Conservation (phyloP, 2,888 invertebrate genomes). For the Nomada ferruginata region DNA sequence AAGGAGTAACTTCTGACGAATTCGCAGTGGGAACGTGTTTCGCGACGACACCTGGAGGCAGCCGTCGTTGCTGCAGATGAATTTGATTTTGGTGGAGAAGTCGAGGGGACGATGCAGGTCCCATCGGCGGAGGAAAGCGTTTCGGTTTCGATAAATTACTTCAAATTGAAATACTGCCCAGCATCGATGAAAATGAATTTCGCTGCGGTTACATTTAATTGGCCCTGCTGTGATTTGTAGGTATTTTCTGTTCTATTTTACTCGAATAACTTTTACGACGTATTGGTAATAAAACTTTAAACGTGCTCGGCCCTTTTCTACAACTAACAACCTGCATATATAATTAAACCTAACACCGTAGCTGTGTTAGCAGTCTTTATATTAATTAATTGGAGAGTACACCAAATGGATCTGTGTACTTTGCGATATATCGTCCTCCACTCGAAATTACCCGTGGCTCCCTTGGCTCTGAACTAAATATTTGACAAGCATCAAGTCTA, state of each 20-base stretch:
- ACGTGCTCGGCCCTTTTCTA: background rate
- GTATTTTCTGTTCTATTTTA: too few relatives aligned
- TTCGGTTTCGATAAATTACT: too few relatives aligned
- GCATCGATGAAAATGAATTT: too few relatives aligned
- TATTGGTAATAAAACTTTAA: background rate
- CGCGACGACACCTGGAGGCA: slow-evolving; percentile 33
- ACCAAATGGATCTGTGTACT: background rate
- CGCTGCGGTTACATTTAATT: too few relatives aligned
- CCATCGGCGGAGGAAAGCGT: background rate
- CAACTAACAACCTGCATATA: too few relatives aligned
- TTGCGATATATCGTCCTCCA: background rate
- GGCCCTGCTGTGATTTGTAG: too few relatives aligned
- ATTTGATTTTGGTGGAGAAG: slow-evolving; percentile 1
- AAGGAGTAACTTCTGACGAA: slow-evolving; percentile 62
- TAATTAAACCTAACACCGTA: too few relatives aligned
- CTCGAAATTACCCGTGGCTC: background rate
- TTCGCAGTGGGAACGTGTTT: slow-evolving; percentile 44
- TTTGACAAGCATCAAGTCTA: background rate
- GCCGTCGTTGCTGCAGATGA: background rate
- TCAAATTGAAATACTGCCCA: too few relatives aligned
- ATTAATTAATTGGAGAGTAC: background rate
- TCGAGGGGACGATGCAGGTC: too few relatives aligned
- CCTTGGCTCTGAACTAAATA: background rate
- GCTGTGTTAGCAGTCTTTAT: too few relatives aligned
- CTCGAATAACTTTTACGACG: too few relatives aligned